Conservation (phyloP, 2,797 vertebrate species). For the Callimico goeldii region DNA sequence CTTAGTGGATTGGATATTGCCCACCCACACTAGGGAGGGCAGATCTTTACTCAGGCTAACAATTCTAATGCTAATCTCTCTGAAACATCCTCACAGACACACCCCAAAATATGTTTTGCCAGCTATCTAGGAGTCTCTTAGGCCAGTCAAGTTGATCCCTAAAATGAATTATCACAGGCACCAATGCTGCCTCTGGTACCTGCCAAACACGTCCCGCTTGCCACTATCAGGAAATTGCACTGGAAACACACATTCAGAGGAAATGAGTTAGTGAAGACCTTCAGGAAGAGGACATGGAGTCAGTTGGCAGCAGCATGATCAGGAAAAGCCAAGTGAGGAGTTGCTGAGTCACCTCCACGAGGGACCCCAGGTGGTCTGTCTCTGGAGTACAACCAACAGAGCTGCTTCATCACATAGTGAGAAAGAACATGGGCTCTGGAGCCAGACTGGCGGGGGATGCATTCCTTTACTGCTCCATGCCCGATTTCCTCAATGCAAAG, state of each 20-base stretch:
- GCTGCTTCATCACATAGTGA: accelerated
- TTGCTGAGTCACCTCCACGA: not conserved
- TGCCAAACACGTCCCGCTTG: not conserved
- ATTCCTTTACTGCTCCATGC: not conserved
- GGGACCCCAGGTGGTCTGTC: accelerated
- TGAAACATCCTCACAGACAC: not conserved
- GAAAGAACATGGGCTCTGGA: not conserved
- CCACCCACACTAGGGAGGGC: not conserved
- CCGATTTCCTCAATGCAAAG: not conserved
- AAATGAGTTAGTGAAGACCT: not conserved
- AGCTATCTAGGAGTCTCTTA: not conserved
- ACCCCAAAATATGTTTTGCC: not conserved
- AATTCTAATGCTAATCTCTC: not conserved
- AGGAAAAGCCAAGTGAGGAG: not conserved
- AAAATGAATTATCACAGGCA: not conserved
- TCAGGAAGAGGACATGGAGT: not conserved
- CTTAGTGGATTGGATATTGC: too few relatives aligned
- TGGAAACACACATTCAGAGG: not conserved
- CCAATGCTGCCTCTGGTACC: too few relatives aligned
- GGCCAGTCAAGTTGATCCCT: not conserved
- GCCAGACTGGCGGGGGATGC: not conserved
- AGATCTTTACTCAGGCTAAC: not conserved
- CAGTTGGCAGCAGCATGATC: not conserved
- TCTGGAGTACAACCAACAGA: not conserved
- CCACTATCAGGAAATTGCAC: too few relatives aligned